Evolutionary conservation across 2,797 vertebrate genomes (phyloP).

Genomic region (Sibirionetta formosa): DNA sequence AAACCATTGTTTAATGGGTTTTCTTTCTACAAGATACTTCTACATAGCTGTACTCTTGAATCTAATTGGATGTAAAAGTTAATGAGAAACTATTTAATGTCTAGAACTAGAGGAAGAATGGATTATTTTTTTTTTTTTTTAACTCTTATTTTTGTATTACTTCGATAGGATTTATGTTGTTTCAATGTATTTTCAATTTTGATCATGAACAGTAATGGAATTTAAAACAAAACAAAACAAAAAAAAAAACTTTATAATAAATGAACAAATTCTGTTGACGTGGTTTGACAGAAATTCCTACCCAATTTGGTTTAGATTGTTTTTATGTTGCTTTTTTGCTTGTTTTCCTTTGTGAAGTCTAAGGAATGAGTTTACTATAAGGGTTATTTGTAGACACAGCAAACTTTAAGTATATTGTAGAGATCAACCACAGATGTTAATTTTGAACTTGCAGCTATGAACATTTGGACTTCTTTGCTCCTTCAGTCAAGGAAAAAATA

Average conservation of each 20-base stretch:
- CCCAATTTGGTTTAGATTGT: neutral
- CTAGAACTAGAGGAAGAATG: neutral
- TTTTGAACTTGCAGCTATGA: neutral
- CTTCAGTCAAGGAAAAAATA: neutral
- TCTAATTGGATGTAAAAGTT: neutral
- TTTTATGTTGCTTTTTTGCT: neutral
- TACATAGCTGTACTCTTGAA: neutral
- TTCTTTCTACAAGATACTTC: neutral
- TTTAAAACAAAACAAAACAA: neutral
- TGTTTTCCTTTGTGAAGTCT: neutral
- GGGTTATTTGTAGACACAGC: neutral
- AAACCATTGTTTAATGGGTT: neutral
- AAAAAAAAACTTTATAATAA: neutral
- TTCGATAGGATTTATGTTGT: neutral
- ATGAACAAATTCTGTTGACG: neutral
- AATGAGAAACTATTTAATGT: neutral
- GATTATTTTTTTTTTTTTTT: too few relatives aligned
- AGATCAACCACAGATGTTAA: neutral
- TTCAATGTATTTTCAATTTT: neutral
- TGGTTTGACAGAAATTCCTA: neutral
- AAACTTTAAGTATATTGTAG: neutral
- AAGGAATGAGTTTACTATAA: neutral
- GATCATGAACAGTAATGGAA: neutral
- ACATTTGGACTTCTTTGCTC: neutral
- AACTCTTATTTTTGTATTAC: neutral